Percentiles rank a stretch among this genome's conserved stretches.
Evolutionary conservation across 2,888 invertebrate genomes (phyloP).

Genomic region (Pristionchus japonicus): DNA sequence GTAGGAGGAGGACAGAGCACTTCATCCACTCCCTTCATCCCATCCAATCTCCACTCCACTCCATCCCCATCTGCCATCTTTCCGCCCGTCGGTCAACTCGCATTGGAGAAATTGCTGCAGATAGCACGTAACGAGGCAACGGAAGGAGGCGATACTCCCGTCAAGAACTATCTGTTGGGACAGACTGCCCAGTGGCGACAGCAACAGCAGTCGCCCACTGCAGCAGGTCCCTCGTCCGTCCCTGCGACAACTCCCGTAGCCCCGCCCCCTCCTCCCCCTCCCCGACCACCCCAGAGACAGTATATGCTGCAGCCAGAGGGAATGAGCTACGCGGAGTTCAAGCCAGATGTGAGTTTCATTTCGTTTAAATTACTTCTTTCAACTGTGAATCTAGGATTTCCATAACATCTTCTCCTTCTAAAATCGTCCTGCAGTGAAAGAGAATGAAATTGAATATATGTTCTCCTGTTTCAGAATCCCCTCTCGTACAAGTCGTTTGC

Average conservation of each 20-base stretch:
- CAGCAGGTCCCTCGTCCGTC: neutral
- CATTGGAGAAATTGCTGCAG: too few species aligned
- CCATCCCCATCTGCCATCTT: neutral
- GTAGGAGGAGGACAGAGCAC: too few species aligned
- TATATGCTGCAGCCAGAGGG: constrained; percentile 32
- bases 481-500: constrained; percentile 7
- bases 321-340: neutral
- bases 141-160: too few species aligned
- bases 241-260: neutral
- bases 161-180: too few species aligned
- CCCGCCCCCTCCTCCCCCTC: neutral
- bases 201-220: neutral
- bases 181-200: neutral
- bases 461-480: neutral
- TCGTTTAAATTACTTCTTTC: too few species aligned
- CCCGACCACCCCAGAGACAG: neutral
- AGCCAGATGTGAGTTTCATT: neutral
- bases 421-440: too few species aligned
- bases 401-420: too few species aligned
- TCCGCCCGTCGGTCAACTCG: too few species aligned
- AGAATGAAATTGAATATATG: too few species aligned
- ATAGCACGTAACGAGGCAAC: too few species aligned
- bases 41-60: neutral
- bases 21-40: neutral
- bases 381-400: too few species aligned